A percentile compares a stretch with the other conserved stretches of the same genome.
These are phyloP conservation scores for Euglossa dilemma DNA, from an alignment of 1,140 invertebrate species.

Conservation along the genomic window DNA sequence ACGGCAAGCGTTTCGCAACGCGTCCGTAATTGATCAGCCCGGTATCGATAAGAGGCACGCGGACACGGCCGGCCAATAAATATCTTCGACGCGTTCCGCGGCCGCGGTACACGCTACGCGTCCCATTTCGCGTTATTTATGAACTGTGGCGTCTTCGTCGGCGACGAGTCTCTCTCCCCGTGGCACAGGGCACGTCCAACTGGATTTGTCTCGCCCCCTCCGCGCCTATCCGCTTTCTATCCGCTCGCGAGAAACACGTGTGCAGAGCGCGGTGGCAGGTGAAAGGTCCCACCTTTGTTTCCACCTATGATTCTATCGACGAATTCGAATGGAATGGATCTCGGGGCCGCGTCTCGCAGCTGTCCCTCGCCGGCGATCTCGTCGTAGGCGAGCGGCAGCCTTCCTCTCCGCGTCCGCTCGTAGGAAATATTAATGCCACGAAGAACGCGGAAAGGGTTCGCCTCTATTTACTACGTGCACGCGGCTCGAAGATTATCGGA, in stretches of 20 bases:
- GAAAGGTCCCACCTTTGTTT: conserved; percentile 37
- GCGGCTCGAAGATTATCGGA: conserved; percentile 31
- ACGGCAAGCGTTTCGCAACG: neutral
- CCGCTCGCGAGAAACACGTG: neutral
- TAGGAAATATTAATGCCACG: conserved; percentile 46
- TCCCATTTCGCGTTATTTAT: conserved; percentile 29
- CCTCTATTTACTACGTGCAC: conserved; percentile 10
- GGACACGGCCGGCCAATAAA: conserved; percentile 18
- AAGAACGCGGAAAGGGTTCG: conserved; percentile 39
- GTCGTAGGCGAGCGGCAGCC: conserved; percentile 12
- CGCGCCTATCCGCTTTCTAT: neutral
- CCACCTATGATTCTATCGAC: conserved; percentile 56
- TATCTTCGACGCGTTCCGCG: conserved; percentile 24
- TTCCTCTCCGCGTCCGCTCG: neutral
- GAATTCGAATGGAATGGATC: conserved; percentile 33
- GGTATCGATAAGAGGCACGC: conserved; percentile 18
- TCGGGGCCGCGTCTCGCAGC: conserved; percentile 31
- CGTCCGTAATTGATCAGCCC: neutral
- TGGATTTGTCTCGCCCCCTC: conserved; percentile 12
- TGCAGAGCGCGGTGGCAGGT: conserved; percentile 51
- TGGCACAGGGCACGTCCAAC: neutral
- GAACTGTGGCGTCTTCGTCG: neutral
- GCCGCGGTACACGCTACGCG: neutral
- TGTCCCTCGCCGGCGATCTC: conserved; percentile 24
- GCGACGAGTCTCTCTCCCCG: neutral